Base-by-base conservation (phyloP, 2,888 invertebrate species). In the Apodemia mormo region DNA sequence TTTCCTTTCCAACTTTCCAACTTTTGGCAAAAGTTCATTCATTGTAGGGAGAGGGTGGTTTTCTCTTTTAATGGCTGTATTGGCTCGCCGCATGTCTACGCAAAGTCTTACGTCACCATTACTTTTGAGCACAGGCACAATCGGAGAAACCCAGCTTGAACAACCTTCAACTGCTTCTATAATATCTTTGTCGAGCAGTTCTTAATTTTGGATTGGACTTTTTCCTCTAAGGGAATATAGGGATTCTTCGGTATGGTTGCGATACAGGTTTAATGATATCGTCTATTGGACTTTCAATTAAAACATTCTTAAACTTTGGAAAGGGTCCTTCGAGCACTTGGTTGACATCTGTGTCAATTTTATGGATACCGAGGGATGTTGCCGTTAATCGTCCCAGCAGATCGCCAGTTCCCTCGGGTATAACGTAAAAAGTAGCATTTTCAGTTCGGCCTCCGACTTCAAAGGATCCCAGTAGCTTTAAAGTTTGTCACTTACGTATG, bases 261-360 rank as follows among this genome's bases (percentile, higher is more conserved):
- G 67, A 56, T 2, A 76, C 69, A 2, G 77, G 78, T 66, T 72
- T 74, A 0, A 73, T 49, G 0, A 64, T 33, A 29, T 67, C 56
- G 68, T 77, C 75, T n/a, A 77, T 76, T 0, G 77, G 74, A 9
- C 77, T 75, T 7, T 75, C 65, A n/a, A 77, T 45, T 8, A 69
- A 14, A n/a, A 77, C 70, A 66, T 76, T 65, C 67, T 77, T 77
- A 5, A 76, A 68, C 69, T 75, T 78, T 30, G 75, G 76, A 69
- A 76, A 76, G 0, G 56, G 30, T 66, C n/a, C 9, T 64, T 37
- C 33, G 49, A 64, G 37, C 12, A 74, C 68, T 12, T 70, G 43
- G 68, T 75, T 71, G 12, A 73, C 52, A 49, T 61, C 61, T n/a
- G 69, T 8, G 7, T 71, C 68, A 2, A 75, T 37, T 68, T 71